Conservation (phyloP, 2,797 vertebrate species). For the Lophotriccus pileatus region DNA sequence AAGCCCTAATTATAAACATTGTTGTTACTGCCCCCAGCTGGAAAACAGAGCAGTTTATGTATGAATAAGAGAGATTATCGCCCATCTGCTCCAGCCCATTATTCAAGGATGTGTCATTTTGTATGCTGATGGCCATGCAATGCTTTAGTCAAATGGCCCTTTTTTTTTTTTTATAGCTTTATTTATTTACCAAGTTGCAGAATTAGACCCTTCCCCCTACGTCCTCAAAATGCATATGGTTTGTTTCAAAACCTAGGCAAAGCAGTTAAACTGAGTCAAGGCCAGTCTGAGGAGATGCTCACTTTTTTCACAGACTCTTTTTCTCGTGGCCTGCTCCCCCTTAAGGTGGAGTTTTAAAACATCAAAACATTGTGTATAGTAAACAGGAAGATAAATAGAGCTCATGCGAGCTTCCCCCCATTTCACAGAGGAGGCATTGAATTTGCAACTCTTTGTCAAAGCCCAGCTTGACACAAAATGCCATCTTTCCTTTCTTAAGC, state of each 20-base stretch:
- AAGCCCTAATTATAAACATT: conserved; percentile 68
- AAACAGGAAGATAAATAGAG: not conserved
- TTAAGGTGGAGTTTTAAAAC: not conserved
- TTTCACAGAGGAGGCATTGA: not conserved
- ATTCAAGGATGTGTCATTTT: conserved; percentile 70
- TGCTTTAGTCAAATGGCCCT: conserved; percentile 46
- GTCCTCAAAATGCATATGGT: not conserved
- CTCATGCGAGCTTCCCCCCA: not conserved
- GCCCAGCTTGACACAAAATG: not conserved
- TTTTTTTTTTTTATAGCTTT: not conserved
- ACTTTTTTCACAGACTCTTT: not conserved
- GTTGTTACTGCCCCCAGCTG: conserved; percentile 80
- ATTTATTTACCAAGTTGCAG: conserved; percentile 52
- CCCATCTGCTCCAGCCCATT: conserved; percentile 77
- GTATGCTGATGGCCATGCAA: conserved; percentile 65
- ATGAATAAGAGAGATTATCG: conserved; percentile 71
- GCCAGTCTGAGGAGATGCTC: not conserved
- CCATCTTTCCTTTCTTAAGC: not conserved
- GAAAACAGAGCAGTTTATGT: conserved; percentile 74
- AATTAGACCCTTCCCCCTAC: not conserved
- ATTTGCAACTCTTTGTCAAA: not conserved
- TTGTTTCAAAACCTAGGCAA: not conserved
- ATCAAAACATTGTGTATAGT: not conserved
- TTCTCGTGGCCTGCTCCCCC: not conserved
- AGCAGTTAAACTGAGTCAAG: conserved; percentile 48